These are phyloP conservation scores for Calliopsis andreniformis DNA, from an alignment of 1,140 invertebrate species.

Conservation along the genomic window DNA sequence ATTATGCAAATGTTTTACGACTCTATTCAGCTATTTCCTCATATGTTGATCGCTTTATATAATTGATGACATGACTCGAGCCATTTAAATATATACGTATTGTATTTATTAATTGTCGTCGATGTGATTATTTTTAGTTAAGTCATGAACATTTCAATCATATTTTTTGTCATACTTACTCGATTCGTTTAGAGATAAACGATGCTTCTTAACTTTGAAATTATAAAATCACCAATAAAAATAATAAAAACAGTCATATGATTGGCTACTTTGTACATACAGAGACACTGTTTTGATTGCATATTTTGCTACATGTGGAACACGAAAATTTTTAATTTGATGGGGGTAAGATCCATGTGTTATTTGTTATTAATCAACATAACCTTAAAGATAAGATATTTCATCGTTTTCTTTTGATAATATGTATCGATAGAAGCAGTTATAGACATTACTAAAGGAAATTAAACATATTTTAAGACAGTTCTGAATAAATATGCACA, in stretches of 20 bases:
- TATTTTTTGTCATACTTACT: neutral
- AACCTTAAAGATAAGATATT: conserved; percentile 23
- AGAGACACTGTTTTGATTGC: too few relatives aligned
- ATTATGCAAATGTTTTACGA: neutral
- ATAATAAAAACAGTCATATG: neutral
- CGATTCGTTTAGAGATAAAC: neutral
- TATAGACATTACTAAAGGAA: neutral
- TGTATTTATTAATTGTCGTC: neutral
- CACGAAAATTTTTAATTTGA: neutral
- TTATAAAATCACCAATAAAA: neutral
- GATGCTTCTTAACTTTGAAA: neutral
- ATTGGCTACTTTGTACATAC: neutral
- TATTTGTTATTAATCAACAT: conserved; percentile 17
- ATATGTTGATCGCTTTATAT: neutral
- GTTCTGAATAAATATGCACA: neutral
- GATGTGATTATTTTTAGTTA: neutral
- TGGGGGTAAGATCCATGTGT: conserved; percentile 1
- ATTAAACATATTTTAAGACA: neutral
- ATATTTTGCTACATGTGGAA: neutral
- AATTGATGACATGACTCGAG: neutral
- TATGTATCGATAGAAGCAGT: neutral
- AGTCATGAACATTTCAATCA: neutral
- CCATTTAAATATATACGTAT: neutral
- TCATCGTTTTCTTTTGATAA: neutral
- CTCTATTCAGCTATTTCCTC: neutral